These are phyloP conservation scores for Drosophila lacteicornis DNA, from an alignment of 1,140 invertebrate genomes.

Conservation along the genomic window DNA sequence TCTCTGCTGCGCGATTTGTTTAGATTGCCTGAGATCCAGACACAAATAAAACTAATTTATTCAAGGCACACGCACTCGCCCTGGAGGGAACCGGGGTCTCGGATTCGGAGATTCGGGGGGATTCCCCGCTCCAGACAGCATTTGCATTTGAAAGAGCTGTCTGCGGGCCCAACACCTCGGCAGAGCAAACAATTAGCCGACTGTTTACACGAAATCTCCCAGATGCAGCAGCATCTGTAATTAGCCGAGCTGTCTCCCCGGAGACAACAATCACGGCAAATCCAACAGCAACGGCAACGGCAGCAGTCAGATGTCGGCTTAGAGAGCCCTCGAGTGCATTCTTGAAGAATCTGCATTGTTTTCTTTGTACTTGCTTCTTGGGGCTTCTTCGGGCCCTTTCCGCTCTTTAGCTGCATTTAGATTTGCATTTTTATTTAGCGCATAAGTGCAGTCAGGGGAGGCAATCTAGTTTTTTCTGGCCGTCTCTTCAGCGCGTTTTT, in stretches of 20 bases:
- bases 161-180: conserved; percentile 57
- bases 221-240: conserved; percentile 58
- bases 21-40: conserved; percentile 58
- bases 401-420: conserved; percentile 71
- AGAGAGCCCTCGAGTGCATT: conserved; percentile 42
- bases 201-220: conserved; percentile 65
- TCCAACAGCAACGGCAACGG: conserved; percentile 10
- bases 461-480: conserved; percentile 51
- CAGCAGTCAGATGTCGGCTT: conserved; percentile 44
- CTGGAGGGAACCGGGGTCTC: conserved; percentile 1
- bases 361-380: conserved; percentile 39
- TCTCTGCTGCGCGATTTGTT: conserved; percentile 67
- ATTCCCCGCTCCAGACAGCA: conserved; percentile 29
- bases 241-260: conserved; percentile 56
- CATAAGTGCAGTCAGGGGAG: conserved; percentile 59
- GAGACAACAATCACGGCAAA: conserved; percentile 52
- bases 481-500: conserved; percentile 15
- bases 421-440: conserved; percentile 83
- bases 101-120: not conserved
- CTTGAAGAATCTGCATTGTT: conserved; percentile 43
- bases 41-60: conserved; percentile 76
- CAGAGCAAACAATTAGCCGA: conserved; percentile 69
- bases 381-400: conserved; percentile 22
- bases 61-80: conserved; percentile 38
- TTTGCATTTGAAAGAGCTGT: conserved; percentile 77